These are phyloP conservation scores for Luperina testacea DNA, from an alignment of 2,888 invertebrate species.

Conservation along the genomic window DNA sequence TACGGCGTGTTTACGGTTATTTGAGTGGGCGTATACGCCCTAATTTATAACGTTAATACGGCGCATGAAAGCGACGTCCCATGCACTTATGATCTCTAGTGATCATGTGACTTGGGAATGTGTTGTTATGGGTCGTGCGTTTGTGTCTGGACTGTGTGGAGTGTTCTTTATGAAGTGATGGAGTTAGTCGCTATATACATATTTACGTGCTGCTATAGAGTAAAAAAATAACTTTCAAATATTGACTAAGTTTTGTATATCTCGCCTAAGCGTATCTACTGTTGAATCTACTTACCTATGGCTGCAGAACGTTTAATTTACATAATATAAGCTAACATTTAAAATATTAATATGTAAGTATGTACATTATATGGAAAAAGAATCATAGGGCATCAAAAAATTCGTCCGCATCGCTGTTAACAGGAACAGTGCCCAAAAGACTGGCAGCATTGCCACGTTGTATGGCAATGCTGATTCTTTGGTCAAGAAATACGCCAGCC, in stretches of 20 bases:
- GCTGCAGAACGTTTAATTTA: no score
- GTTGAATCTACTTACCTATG: not conserved
- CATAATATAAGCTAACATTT: no score
- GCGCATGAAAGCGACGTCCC: slow-evolving; percentile 65
- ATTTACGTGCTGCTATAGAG: not conserved
- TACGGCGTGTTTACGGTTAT: slow-evolving; percentile 85
- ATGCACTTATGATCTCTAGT: slow-evolving; percentile 69
- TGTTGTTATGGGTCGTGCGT: slow-evolving; percentile 23
- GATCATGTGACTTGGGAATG: slow-evolving; percentile 39
- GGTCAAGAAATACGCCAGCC: no score
- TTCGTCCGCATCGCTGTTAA: no score
- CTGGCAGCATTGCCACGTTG: no score
- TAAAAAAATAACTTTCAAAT: not conserved
- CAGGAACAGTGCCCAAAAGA: no score
- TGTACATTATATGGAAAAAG: no score
- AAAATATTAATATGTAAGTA: no score
- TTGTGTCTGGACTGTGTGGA: slow-evolving; percentile 27
- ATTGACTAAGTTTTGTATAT: not conserved
- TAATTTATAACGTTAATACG: slow-evolving; percentile 90
- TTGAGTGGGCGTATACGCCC: slow-evolving; percentile 86
- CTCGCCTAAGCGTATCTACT: not conserved
- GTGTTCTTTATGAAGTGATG: slow-evolving; percentile 21
- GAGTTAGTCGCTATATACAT: not conserved
- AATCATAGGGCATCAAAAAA: no score
- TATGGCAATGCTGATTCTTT: no score